Base-by-base conservation (phyloP, 2,888 invertebrate genomes). In the Agrochola litura region DNA sequence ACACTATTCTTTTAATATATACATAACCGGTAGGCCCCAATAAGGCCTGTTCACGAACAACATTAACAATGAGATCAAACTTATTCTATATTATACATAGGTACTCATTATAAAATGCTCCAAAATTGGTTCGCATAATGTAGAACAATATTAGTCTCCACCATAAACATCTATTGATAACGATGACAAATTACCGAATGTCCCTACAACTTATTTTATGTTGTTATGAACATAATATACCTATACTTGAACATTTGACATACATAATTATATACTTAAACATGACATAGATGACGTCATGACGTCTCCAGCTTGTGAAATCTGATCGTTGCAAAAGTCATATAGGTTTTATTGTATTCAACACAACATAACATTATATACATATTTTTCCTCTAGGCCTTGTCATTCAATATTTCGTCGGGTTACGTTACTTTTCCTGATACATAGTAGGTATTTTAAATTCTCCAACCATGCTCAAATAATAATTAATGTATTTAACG, bases 31-130 rank as follows among this genome's bases (percentile, higher is more conserved):
- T 76, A 83, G 75, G 74, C 83, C 79, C 82, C 64, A 79, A 81
- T 81, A 86, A 81, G 82, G 77, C 76, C 66, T 56, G 54, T 60
- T 76, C 71, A 85, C 76, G 71, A 72, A 79, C 72, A 78, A 84
- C 76, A 77, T 77, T 79, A 77, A 84, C 79, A 82, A 85, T 79
- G 79, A 81, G 79, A 82, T 79, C 67, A 68, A 82, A 79, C 58
- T 79, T 82, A 79, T 75, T 65, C 52, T 73, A 73, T 73, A 69
- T 66, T 66, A 69, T 68, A 69, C 60, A 75, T 76, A 54, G 54
- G 54, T 52, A 71, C 60, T 71, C 79, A 77, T 71, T 77, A 79
- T 67, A 81, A 79, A 86, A 84, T 84, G 83, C 72, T 78, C 58
- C 75, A 79, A 77, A 83, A 76, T 64, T 74, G 58, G 41, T 80